Base-by-base conservation (phyloP, 2,113 vertebrate genomes). In the Leiothrix lutea region DNA sequence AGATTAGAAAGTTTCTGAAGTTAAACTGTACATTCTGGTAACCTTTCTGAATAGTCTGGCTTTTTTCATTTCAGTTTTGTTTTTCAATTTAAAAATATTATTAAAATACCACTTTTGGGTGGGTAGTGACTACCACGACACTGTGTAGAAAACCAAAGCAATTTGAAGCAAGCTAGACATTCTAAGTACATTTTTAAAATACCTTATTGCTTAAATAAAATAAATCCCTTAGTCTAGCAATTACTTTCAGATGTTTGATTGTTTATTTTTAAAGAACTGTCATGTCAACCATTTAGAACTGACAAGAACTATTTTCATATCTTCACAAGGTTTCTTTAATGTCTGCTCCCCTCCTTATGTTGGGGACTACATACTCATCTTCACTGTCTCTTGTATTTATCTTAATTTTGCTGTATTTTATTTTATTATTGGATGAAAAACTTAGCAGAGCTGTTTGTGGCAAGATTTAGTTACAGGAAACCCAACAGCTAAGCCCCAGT, bases 401-500 rank as follows among this genome's bases (percentile, higher is more conserved):
- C 79, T 87, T 94, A 78, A 88, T 93, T 95, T 84, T 84, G 22
- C 40, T 72, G 9, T 69, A 28, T 92, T 94, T 94, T 85, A 60
- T 92, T 94, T 86, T 96, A 88, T 90, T 97, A 88, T 86, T 91
- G 83, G 42, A 92, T 80, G 67, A 67, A 65, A 90, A 96, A 82
- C 62, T 78, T 67, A 66, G 72, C 31, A 94, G 82, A 92, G 61
- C 90, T 93, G 92, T 94, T 94, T 88, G 93, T 85, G 92, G 87
- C 84, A 93, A 92, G 95, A 73, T 95, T 91, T 90, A 90, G 88
- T 94, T 93, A 92, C 96, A 97, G 97, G 94, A 97, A 97, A 95
- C 95, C 91, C 83, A 84, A 93, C 91, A 93, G 83, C 83, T 97
- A 88, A 96, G 94, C 69, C 92, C 74, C 69, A 92, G 90, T 93